phyloP scores from a whole-genome alignment of 2,113 vertebrate species.

The Psephotus haematonotus region DNA sequence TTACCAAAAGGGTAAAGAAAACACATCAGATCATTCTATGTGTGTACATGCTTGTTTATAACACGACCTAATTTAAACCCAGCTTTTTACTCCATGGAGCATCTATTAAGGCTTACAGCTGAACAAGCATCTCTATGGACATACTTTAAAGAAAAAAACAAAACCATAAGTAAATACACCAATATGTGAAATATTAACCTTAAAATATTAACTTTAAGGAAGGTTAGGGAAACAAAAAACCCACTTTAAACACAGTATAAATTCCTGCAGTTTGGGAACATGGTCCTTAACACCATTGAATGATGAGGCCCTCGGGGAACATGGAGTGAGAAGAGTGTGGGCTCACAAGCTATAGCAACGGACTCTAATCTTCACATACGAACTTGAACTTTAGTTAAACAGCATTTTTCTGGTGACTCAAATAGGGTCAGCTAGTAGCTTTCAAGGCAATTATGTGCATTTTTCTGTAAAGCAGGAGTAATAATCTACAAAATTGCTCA shows the following conservation, averaged over 20 bases:
- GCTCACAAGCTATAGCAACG: not conserved
- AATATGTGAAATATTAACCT: not conserved
- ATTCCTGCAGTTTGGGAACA: not conserved
- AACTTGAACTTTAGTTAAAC: not conserved
- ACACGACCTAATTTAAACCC: not conserved
- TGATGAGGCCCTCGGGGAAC: not conserved
- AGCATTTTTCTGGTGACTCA: not conserved
- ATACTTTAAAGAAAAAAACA: not conserved
- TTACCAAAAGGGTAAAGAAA: not conserved
- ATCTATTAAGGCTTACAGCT: not conserved
- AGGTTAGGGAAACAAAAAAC: not conserved
- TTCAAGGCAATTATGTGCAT: not conserved
- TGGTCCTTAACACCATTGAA: rapidly evolving
- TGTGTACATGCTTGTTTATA: not conserved
- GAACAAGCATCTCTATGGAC: not conserved
- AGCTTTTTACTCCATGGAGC: not conserved
- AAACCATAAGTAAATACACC: not conserved
- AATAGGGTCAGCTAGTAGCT: not conserved
- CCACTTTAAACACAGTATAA: not conserved
- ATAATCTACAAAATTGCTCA: not conserved
- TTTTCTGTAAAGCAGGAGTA: not conserved
- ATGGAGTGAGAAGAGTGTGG: rapidly evolving
- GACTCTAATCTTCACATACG: not conserved
- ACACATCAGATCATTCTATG: not conserved
- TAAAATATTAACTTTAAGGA: not conserved